Evolutionary conservation across 2,113 vertebrate species (phyloP), one percentile per base, ranked within the genome.

Genomic region (Leptosomus discolor): DNA sequence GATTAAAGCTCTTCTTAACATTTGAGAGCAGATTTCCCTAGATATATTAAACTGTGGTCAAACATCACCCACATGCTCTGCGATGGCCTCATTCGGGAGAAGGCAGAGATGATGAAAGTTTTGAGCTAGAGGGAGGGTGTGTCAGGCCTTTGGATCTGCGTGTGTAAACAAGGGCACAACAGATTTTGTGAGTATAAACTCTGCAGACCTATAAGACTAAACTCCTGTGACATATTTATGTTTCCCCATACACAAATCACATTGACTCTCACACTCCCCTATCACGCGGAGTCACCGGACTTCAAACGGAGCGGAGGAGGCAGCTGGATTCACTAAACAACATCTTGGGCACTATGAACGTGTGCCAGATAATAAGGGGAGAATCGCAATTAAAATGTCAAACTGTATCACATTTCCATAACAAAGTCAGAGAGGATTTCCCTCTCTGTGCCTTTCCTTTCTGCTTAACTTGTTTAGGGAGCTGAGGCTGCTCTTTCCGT

Each of bases 141-240:
- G 95, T 97, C 97, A 77, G 90, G 90, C 85, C 69, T 97, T 96
- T 97, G 96, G 92, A 96, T 96, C 94, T 46, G 90, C 79, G 96
- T 95, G 95, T 92, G 95, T 98, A 98, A 98, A 98, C 97, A 98
- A 97, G 97, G 92, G 93, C 89, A 96, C 97, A 98, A 97, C 96
- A 97, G 97, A 96, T 96, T 96, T 94, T 97, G 88, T 0, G 65
- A 97, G 95, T 97, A 97, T 98, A 98, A 98, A 97, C 97, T 97
- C 97, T 97, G 94, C 93, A 96, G 97, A 94, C 86, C 95, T 94
- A 94, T 97, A 96, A 97, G 97, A 97, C 96, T 98, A 98, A 98
- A 97, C 97, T 97, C 93, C 92, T 97, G 97, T 97, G 97, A 97
- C 97, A 98, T 98, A 97, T 98, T 98, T 98, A 98, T 97, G 97